These are phyloP conservation scores for Hydrochoerus hydrochaeris DNA, from an alignment of 2,113 vertebrate species.

Conservation along the genomic window DNA sequence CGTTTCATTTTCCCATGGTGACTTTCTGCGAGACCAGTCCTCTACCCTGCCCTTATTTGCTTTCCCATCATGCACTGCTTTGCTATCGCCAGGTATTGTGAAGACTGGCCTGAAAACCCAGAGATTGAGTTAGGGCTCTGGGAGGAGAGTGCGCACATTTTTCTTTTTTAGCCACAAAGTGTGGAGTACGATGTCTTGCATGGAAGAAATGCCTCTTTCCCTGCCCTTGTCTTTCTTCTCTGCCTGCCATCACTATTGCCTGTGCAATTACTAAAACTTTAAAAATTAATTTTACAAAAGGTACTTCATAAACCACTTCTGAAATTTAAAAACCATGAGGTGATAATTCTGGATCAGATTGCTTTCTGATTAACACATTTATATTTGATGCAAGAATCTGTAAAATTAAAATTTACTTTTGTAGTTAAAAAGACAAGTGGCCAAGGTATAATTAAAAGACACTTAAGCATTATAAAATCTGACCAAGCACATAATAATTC, in stretches of 20 bases:
- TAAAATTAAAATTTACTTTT: background rate
- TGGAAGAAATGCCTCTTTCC: background rate
- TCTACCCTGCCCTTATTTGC: background rate
- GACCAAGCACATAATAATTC: background rate
- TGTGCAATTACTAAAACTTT: background rate
- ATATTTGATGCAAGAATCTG: background rate
- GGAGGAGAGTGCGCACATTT: background rate
- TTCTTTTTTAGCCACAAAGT: background rate
- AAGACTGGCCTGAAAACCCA: background rate
- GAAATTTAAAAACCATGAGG: background rate
- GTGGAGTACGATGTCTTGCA: background rate
- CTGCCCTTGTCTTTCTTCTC: background rate
- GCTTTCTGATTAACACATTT: background rate
- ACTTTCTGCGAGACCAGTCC: background rate
- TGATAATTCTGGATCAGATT: background rate
- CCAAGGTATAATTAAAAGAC: background rate
- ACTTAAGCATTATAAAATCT: background rate
- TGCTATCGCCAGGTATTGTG: too few species aligned
- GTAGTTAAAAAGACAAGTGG: background rate
- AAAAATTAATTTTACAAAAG: background rate
- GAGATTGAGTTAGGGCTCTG: background rate
- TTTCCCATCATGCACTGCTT: background rate
- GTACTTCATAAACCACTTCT: background rate
- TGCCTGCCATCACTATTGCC: accelerated
- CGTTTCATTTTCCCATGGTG: background rate